These are phyloP conservation scores for Fragum fragum DNA, from an alignment of 2,888 invertebrate species.

Conservation along the genomic window DNA sequence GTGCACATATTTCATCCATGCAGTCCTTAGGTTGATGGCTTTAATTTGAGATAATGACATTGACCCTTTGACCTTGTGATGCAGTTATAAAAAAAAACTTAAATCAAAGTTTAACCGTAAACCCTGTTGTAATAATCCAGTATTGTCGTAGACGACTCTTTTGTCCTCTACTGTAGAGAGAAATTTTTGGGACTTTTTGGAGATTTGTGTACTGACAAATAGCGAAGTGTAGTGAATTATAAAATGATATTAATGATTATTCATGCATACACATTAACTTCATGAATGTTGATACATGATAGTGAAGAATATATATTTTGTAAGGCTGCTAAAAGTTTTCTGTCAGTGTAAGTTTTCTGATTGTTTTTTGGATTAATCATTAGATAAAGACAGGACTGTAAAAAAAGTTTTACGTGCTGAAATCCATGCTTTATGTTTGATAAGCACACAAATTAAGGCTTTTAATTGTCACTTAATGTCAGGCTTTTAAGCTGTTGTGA, in stretches of 20 bases:
- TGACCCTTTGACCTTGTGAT: no score
- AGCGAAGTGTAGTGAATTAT: neutral
- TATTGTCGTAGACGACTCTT: no score
- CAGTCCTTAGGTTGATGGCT: no score
- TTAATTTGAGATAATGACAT: no score
- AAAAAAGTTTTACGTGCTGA: slow-evolving; percentile 13
- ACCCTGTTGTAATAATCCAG: no score
- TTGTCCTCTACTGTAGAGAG: no score
- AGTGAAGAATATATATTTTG: neutral
- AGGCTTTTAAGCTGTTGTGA: neutral
- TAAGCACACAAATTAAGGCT: slow-evolving; percentile 3
- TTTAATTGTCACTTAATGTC: slow-evolving; percentile 1
- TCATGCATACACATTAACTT: neutral
- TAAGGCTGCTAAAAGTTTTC: neutral
- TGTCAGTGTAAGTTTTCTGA: neutral
- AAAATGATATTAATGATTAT: neutral
- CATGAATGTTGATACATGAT: neutral
- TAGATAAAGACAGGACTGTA: neutral
- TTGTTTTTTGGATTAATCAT: slow-evolving; percentile 6
- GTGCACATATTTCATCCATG: no score
- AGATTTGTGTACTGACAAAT: no score
- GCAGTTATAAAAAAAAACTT: no score
- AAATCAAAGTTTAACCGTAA: no score
- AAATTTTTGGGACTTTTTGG: no score
- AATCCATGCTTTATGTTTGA: slow-evolving; percentile 8